Evolutionary conservation across 2,888 invertebrate genomes (phyloP), one percentile per base, ranked within the genome.

Genomic region (Colostygia pectinataria): DNA sequence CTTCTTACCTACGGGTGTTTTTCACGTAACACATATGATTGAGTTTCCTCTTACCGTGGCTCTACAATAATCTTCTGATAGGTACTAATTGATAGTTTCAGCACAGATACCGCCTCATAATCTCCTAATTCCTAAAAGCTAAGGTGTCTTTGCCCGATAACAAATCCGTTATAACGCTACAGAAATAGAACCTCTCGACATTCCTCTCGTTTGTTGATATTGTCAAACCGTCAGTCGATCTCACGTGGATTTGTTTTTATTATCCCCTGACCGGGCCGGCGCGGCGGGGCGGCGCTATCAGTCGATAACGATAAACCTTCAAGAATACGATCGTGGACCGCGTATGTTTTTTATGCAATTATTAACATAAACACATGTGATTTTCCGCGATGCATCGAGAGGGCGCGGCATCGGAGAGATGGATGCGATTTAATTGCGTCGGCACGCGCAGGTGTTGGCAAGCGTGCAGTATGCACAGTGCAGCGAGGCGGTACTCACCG

Each of bases 241-340:
- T 87, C 89, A 87, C 88, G 85, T 88, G 88, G 77, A 74, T 80
- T 81, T 89, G 88, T 90, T 87, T 88, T 86, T 85, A 83, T 83
- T 83, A 80, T 81, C 73, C 79, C 69, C 68, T 63, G 66, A 60
- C 57, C 65, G 18, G 18, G n/a, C n/a, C n/a, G 5, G 20, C 20
- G 4, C 20, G 20, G 20, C 20, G 20, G 4, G 2, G 18, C n/a
- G 18, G 2, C 20, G 67, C 71, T 81, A 80, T 76, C 78, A 63
- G 55, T 59, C 71, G 82, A 88, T 85, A 83, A 77, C 65, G 70
- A 77, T 79, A 69, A 65, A 63, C 56, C 36, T 49, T 38, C 50
- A 32, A 51, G 38, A 33, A 42, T 36, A 41, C 39, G 40, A 29
- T 10, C 32, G 28, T 28, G 12, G 13, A 39, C n/a, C 27, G 46